A percentile compares a stretch with the other conserved stretches of the same genome.
Conservation (phyloP, 2,797 vertebrate species). For the Gymnoscopelus braueri region DNA sequence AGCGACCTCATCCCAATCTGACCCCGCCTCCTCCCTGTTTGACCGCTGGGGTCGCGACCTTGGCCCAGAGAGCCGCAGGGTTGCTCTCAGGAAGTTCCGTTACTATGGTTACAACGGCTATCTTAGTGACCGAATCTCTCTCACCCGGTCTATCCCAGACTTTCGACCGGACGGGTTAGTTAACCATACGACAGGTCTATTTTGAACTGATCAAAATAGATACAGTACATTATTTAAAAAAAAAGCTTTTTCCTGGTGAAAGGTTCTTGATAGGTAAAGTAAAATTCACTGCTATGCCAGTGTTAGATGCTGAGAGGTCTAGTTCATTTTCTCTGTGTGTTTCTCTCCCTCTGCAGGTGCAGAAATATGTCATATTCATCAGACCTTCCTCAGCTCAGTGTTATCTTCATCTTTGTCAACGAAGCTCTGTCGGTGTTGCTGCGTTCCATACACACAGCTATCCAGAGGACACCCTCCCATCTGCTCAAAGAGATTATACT, state of each 20-base stretch:
- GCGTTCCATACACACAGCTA: conserved; percentile 86
- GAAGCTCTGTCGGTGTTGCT: conserved; percentile 89
- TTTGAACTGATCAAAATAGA: no score
- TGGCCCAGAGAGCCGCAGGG: conserved; percentile 86
- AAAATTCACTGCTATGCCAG: no score
- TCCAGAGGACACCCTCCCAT: conserved; percentile 83
- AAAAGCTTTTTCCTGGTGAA: no score
- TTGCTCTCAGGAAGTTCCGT: conserved; percentile 93
- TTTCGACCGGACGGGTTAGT: conserved; percentile 92
- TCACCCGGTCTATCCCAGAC: conserved; percentile 89
- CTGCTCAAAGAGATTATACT: conserved; percentile 91
- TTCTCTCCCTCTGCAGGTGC: conserved; percentile 76
- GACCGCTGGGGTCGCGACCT: conserved; percentile 94
- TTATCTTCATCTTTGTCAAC: conserved; percentile 90
- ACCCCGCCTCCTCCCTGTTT: conserved; percentile 87
- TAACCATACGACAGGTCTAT: not conserved
- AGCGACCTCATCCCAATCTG: conserved; percentile 73
- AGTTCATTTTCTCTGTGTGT: not conserved
- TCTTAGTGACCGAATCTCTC: conserved; percentile 93
- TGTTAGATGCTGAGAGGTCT: not conserved
- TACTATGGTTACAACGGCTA: conserved; percentile 97
- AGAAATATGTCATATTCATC: conserved; percentile 85
- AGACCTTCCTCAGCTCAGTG: conserved; percentile 86
- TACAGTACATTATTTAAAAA: no score
- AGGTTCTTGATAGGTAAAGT: no score